Evolutionary conservation across 1,140 invertebrate genomes (phyloP).

Genomic region (Adelges cooleyi): DNA sequence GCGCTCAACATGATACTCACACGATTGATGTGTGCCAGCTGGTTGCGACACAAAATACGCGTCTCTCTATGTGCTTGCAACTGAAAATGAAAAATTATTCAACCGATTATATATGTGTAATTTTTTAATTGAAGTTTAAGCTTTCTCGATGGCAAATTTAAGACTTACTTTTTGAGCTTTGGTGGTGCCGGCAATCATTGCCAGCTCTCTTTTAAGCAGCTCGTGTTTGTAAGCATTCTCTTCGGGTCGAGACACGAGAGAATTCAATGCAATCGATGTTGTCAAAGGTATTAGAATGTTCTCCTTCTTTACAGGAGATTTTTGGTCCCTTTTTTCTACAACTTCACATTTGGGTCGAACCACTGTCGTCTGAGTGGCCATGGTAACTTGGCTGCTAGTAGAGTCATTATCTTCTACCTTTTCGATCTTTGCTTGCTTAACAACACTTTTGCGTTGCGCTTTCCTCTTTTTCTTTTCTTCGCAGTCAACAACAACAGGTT

Average conservation of each 20-base stretch:
- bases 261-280: slow-evolving; percentile 18
- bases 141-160: no score
- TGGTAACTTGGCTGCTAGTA: neutral
- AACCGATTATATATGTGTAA: no score
- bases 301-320: slow-evolving; percentile 9
- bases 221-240: slow-evolving; percentile 24
- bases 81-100: slow-evolving; percentile 18
- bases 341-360: slow-evolving; percentile 10
- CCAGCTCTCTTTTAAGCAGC: slow-evolving; percentile 22
- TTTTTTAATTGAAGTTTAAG: no score
- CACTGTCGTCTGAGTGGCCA: neutral
- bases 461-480: slow-evolving; percentile 25
- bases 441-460: slow-evolving; percentile 9
- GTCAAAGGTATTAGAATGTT: slow-evolving; percentile 24
- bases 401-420: neutral
- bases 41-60: slow-evolving; percentile 45
- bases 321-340: slow-evolving; percentile 20
- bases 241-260: slow-evolving; percentile 20
- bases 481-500: neutral
- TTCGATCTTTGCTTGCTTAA: neutral
- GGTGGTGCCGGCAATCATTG: slow-evolving; percentile 24
- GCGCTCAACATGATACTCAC: slow-evolving; percentile 47
- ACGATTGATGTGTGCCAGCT: slow-evolving; percentile 52
- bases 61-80: slow-evolving; percentile 36
- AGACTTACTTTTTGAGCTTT: slow-evolving; percentile 14